A percentile compares a stretch with the other conserved stretches of the same genome.
These are phyloP conservation scores for Gallinago undulata DNA, from an alignment of 2,113 vertebrate species.

Conservation along the genomic window DNA sequence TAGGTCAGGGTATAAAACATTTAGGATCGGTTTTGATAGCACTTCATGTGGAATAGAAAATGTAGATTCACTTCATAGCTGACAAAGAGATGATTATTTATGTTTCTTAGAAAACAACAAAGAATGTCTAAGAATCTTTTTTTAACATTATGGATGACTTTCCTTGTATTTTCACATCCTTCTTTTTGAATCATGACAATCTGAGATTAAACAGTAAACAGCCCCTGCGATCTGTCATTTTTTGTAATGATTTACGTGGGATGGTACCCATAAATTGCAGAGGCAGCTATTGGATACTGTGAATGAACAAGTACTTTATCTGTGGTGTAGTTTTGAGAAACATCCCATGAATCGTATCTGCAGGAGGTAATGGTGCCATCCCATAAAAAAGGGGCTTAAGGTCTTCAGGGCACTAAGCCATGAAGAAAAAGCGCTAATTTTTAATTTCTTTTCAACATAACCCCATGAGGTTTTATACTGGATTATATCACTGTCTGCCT, in stretches of 20 bases:
- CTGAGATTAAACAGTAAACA: constrained; percentile 48
- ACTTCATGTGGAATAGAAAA: constrained; percentile 23
- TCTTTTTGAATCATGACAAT: constrained; percentile 49
- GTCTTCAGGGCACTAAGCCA: background rate
- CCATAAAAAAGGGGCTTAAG: background rate
- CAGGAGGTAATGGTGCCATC: background rate
- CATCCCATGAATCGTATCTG: background rate
- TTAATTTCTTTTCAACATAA: background rate
- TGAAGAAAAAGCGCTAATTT: background rate
- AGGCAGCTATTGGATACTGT: background rate
- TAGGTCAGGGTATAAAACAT: background rate
- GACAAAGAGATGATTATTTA: constrained; percentile 54
- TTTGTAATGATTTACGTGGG: constrained; percentile 49
- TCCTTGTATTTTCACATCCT: background rate
- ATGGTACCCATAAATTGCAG: constrained; percentile 53
- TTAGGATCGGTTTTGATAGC: background rate
- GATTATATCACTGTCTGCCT: background rate
- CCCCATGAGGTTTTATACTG: background rate
- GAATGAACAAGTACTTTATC: background rate
- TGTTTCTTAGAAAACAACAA: constrained; percentile 44
- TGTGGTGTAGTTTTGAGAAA: background rate
- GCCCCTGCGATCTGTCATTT: constrained; percentile 5
- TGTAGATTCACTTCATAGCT: constrained; percentile 18
- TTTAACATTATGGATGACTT: constrained; percentile 42
- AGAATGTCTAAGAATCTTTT: constrained; percentile 40